Conservation (phyloP, 2,113 vertebrate genomes). For the Phyllostomus discolor region DNA sequence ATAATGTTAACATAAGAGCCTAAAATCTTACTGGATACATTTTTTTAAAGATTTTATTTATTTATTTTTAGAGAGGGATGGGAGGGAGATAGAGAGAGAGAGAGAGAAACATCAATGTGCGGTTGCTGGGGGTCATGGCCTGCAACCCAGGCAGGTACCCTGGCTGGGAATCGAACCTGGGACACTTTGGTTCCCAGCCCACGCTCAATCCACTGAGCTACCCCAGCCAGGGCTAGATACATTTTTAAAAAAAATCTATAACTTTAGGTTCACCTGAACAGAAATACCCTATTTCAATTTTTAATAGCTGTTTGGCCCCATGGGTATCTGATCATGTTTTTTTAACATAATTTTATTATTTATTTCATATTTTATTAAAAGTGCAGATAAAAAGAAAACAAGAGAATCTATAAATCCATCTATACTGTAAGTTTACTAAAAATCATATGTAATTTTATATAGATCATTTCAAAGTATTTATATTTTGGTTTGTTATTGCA, state of each 20-base stretch:
- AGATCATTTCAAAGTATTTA: background rate
- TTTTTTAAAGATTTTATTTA: too few relatives aligned
- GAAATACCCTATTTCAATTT: background rate
- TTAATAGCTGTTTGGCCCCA: background rate
- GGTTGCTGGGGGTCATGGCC: too few relatives aligned
- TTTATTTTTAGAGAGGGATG: too few relatives aligned
- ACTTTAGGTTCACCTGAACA: background rate
- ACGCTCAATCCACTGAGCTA: too few relatives aligned
- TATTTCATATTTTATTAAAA: background rate
- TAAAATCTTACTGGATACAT: background rate
- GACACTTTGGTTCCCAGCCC: too few relatives aligned
- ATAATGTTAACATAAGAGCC: background rate
- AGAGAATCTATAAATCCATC: background rate
- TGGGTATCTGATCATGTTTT: background rate
- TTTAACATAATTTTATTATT: background rate
- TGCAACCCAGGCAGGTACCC: too few relatives aligned
- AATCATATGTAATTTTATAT: background rate
- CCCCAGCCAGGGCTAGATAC: too few relatives aligned
- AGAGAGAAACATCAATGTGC: too few relatives aligned
- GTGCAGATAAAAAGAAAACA: background rate
- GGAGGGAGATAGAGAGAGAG: too few relatives aligned
- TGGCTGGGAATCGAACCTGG: too few relatives aligned
- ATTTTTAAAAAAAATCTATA: background rate
- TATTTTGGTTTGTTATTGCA: background rate
- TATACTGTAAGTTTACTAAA: background rate